Evolutionary conservation across 2,888 invertebrate species (phyloP).

Genomic region (Cataglyphis cursor): DNA sequence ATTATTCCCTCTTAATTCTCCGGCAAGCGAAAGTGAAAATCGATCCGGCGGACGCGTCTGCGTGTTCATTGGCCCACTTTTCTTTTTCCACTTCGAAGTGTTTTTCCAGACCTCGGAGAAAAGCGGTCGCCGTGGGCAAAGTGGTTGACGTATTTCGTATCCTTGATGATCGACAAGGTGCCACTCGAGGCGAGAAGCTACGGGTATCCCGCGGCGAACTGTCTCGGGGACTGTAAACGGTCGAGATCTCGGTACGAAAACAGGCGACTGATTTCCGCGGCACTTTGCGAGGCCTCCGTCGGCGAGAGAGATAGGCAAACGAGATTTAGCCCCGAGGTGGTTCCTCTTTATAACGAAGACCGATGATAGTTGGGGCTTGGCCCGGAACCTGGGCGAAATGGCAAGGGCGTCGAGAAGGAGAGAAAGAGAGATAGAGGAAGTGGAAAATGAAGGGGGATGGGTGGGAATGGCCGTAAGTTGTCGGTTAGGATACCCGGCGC

Average conservation of each 20-base stretch:
- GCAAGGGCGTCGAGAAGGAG: constrained; percentile 41
- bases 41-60: constrained; percentile 72
- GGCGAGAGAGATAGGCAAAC: constrained; percentile 73
- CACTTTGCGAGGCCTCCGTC: constrained; percentile 29
- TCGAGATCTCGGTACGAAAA: constrained; percentile 51
- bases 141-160: constrained; percentile 70
- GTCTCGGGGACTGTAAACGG: constrained; percentile 58
- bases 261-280: constrained; percentile 58
- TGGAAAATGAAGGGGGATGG: neutral
- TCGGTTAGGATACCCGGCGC: constrained; percentile 77
- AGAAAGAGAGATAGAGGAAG: constrained; percentile 5
- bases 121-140: constrained; percentile 41
- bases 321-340: constrained; percentile 79
- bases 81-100: constrained; percentile 57
- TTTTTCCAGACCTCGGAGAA: constrained; percentile 51
- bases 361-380: constrained; percentile 80
- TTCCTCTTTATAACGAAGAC: constrained; percentile 84
- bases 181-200: constrained; percentile 62
- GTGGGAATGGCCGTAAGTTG: constrained; percentile 74
- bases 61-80: constrained; percentile 76
- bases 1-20: constrained; percentile 56
- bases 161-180: constrained; percentile 72
- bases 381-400: constrained; percentile 69
- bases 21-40: constrained; percentile 74
- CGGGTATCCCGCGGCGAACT: constrained; percentile 35